phyloP scores from a whole-genome alignment of 2,888 invertebrate genomes.

The Scaeva pyrastri region DNA sequence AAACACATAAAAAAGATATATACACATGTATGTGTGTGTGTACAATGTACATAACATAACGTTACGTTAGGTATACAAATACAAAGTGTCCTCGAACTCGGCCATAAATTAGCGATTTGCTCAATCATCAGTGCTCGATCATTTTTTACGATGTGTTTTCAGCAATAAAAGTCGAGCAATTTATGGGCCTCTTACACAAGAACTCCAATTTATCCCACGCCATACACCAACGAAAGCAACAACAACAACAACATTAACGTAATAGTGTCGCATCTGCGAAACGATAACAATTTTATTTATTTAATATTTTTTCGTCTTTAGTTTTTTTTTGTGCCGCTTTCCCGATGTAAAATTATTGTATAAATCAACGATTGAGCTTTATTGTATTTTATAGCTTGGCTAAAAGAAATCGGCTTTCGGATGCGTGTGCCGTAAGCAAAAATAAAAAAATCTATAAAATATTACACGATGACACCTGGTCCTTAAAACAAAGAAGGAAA shows the following conservation, averaged over 20 bases:
- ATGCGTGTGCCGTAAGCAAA: background rate
- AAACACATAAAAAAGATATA: too few species aligned
- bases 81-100: constrained; percentile 44
- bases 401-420: constrained; percentile 34
- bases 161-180: constrained; percentile 69
- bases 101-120: constrained; percentile 74
- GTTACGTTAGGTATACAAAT: constrained; percentile 3
- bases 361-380: constrained; percentile 71
- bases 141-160: constrained; percentile 75
- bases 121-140: constrained; percentile 76
- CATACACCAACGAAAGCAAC: constrained; percentile 10
- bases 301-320: constrained; percentile 43
- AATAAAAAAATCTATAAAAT: background rate
- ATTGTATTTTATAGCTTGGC: constrained; percentile 43
- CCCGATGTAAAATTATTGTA: constrained; percentile 47
- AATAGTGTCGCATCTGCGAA: constrained; percentile 60
- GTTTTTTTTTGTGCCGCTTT: constrained; percentile 1
- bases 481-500: constrained; percentile 30
- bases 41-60: constrained; percentile 26
- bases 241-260: constrained; percentile 40
- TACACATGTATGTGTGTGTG: background rate
- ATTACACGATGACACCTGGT: constrained; percentile 57
- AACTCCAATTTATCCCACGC: constrained; percentile 13
- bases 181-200: constrained; percentile 52
- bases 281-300: constrained; percentile 72